phyloP scores from a whole-genome alignment of 2,113 vertebrate genomes.

The Micronycteris hirsuta region DNA sequence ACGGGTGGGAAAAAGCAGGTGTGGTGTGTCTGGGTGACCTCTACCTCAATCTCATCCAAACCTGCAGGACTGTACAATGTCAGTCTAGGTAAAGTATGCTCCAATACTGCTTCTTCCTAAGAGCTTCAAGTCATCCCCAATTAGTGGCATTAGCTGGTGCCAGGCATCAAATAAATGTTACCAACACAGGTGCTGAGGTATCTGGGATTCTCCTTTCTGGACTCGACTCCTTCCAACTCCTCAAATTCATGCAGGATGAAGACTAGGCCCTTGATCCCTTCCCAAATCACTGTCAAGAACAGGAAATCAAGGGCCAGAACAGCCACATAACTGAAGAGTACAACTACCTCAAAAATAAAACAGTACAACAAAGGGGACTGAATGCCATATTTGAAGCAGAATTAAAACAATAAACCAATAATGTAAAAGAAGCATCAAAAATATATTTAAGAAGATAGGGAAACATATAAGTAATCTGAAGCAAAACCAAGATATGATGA shows the following conservation, averaged over 20 bases:
- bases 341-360: not conserved
- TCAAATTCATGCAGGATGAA: not conserved
- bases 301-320: not conserved
- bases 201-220: not conserved
- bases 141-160: not conserved
- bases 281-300: not conserved
- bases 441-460: not conserved
- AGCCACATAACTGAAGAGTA: not conserved
- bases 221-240: not conserved
- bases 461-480: not conserved
- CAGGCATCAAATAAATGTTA: not conserved
- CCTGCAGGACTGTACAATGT: not conserved
- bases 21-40: not conserved
- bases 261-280: rapidly evolving
- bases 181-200: not conserved
- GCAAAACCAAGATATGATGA: not conserved
- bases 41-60: not conserved
- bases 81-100: not conserved
- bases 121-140: not conserved
- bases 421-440: not conserved
- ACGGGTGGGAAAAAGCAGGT: not conserved
- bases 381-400: not conserved
- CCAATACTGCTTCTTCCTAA: not conserved
- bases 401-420: not conserved
- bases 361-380: not conserved